Base-by-base conservation (phyloP, 37 sponge, comb jelly and placozoan species). In the Chondrosia reniformis region DNA sequence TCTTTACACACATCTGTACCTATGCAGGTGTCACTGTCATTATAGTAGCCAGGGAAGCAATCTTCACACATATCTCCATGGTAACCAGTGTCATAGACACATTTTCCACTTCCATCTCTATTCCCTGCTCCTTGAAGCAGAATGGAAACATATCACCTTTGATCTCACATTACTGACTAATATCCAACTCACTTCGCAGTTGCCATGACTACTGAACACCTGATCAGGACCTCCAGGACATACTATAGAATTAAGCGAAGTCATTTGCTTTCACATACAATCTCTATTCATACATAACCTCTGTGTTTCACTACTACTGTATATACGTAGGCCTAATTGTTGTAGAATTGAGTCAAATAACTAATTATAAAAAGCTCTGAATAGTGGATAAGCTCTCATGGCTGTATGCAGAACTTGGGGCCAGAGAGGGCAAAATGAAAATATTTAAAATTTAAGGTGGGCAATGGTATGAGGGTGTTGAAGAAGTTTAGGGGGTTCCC, bases 191-290 rank as follows among this genome's bases (percentile, higher is more conserved):
- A 96, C 96, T 63, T 75, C 72, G 79, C 96, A 96, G 36, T 61
- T 80, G 22, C 96, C 96, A 56, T 81, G 83, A 0, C 90, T 90
- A 59, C 87, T 79, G 64, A 93, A 96, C 0, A 89, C 84, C 10
- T 81, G 54, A 13, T 89, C 89, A 1, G 54, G 65, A 1, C 90
- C 93, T 3, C 96, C 96, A 38, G 96, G 93, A 72, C 96, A 96
- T 30, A 80, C 93, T 79, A 32, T 31, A 80, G 52, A 79, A 36
- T n/a, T n/a, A n/a, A n/a, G n/a, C n/a, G n/a, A n/a, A n/a, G n/a
- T n/a, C n/a, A n/a, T n/a, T n/a, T n/a, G n/a, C n/a, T n/a, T n/a
- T n/a, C n/a, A n/a, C n/a, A n/a, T n/a, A n/a, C n/a, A n/a, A n/a
- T n/a, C n/a, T n/a, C n/a, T n/a, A n/a, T n/a, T n/a, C n/a, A n/a